Evolutionary conservation across 2,888 invertebrate genomes (phyloP).

Genomic region (Seladonia tumulorum): DNA sequence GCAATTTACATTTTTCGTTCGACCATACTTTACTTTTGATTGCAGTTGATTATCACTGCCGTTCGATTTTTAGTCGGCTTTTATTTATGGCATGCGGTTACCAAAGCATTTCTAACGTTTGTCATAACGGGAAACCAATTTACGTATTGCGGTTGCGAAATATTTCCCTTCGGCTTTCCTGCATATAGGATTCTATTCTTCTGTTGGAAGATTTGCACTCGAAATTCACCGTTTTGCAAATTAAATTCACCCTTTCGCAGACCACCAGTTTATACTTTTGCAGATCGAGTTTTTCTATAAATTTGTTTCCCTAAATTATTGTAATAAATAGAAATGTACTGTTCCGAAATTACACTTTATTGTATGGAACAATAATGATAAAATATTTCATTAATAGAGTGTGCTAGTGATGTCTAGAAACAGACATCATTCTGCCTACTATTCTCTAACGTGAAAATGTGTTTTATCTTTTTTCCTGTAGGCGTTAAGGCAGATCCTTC

Average conservation of each 20-base stretch:
- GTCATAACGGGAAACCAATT: background rate
- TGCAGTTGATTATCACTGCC: background rate
- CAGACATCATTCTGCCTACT: background rate
- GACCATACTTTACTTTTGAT: too few relatives aligned
- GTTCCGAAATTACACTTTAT: background rate
- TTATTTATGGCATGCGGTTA: background rate
- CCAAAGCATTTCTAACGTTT: background rate
- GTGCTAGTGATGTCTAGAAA: too few relatives aligned
- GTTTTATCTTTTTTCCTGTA: slow-evolving; percentile 35
- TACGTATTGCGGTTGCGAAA: background rate
- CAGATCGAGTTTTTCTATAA: background rate
- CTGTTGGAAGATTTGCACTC: background rate
- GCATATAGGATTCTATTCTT: background rate
- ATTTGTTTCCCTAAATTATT: too few relatives aligned
- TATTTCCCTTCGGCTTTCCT: background rate
- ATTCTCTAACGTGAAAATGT: background rate
- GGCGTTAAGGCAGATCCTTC: slow-evolving; percentile 83
- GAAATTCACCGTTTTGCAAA: background rate
- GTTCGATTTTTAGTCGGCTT: background rate
- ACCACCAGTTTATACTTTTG: background rate
- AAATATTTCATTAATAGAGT: too few relatives aligned
- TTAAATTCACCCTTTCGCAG: background rate
- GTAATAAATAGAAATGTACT: too few relatives aligned
- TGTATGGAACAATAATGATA: background rate
- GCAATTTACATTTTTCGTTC: background rate